Conservation (phyloP, 2,113 vertebrate species). For the Fulica atra region DNA sequence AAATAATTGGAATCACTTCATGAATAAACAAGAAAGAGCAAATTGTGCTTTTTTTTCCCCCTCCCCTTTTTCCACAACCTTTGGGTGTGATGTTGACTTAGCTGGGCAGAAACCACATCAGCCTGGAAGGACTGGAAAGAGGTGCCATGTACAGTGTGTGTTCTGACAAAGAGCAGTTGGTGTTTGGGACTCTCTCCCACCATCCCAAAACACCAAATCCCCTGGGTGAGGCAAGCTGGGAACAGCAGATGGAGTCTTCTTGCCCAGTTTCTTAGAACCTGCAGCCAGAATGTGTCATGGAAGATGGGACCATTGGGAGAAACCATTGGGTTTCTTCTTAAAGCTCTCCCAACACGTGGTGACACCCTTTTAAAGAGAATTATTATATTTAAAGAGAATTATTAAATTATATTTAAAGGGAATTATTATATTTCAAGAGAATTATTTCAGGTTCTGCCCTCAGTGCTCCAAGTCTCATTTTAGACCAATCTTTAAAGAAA, state of each 20-base stretch:
- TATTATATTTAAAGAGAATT: not conserved
- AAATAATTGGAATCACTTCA: not conserved
- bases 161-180: not conserved
- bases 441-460: not conserved
- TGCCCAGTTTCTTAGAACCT: not conserved
- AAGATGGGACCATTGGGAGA: not conserved
- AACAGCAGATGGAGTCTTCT: not conserved
- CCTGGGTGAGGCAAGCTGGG: rapidly evolving
- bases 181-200: not conserved
- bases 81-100: not conserved
- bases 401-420: no score
- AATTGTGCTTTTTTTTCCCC: not conserved
- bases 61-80: not conserved
- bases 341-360: no score
- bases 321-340: no score
- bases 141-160: rapidly evolving
- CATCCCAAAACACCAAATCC: not conserved
- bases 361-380: not conserved
- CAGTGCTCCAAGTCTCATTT: not conserved
- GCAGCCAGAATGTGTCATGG: rapidly evolving
- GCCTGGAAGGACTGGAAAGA: not conserved
- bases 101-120: not conserved
- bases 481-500: not conserved
- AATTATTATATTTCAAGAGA: not conserved
- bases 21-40: not conserved